A percentile compares a stretch with the other conserved stretches of the same genome.
phyloP scores from a whole-genome alignment of 1,140 invertebrate genomes.

The Eulimnadia texana region DNA sequence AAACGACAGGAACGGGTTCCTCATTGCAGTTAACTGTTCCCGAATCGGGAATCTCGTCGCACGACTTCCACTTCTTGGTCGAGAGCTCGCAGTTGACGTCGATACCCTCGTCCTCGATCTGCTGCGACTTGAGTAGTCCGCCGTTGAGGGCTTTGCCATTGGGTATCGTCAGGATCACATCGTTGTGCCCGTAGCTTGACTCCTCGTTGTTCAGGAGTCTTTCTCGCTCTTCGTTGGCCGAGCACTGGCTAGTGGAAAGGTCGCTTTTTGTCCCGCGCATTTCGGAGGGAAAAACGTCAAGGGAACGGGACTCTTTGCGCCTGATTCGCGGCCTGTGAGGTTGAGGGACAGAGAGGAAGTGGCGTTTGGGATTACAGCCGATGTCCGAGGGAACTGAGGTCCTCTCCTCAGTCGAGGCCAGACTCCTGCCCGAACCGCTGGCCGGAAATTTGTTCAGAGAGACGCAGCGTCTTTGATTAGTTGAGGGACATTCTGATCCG shows the following conservation, averaged over 20 bases:
- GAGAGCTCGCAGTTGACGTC: slow-evolving; percentile 5
- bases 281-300: slow-evolving; percentile 20
- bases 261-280: background rate
- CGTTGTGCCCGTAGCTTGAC: background rate
- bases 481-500: background rate
- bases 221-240: background rate
- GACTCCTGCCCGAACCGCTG: background rate
- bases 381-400: background rate
- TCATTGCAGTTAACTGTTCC: background rate
- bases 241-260: background rate
- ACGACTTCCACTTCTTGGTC: slow-evolving; percentile 12
- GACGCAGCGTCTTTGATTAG: slow-evolving; percentile 9
- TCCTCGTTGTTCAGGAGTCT: background rate
- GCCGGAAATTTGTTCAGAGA: slow-evolving; percentile 10
- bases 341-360: slow-evolving; percentile 14
- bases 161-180: slow-evolving; percentile 2
- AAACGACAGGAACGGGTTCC: background rate
- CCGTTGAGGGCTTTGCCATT: background rate
- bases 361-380: background rate
- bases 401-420: background rate
- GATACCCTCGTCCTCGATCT: slow-evolving; percentile 4
- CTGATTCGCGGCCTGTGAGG: slow-evolving; percentile 6
- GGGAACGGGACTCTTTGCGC: slow-evolving; percentile 20
- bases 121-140: background rate
- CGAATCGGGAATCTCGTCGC: slow-evolving; percentile 3